Conservation (phyloP, 2,113 vertebrate species). For the Hippocampus abdominalis region DNA sequence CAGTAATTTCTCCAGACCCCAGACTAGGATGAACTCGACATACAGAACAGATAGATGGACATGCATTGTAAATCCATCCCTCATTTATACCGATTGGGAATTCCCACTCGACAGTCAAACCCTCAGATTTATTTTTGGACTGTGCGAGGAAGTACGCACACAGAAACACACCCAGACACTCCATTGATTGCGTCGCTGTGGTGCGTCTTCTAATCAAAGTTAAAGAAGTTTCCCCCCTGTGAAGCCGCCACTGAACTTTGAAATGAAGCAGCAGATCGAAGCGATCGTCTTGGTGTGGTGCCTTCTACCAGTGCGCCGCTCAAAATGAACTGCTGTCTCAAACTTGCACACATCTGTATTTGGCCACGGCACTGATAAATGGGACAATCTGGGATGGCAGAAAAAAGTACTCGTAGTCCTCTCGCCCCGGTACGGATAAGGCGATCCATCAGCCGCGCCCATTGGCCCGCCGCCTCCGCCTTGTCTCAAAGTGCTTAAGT, state of each 20-base stretch:
- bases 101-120: background rate
- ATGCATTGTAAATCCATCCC: background rate
- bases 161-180: background rate
- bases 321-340: constrained; percentile 60
- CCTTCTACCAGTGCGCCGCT: constrained; percentile 44
- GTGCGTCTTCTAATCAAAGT: constrained; percentile 22
- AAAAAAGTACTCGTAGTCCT: constrained; percentile 68
- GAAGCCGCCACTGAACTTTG: constrained; percentile 17
- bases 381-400: constrained; percentile 63
- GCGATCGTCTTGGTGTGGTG: constrained; percentile 48
- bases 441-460: constrained; percentile 62
- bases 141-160: background rate
- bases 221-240: constrained; percentile 16
- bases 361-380: constrained; percentile 71
- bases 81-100: background rate
- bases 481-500: constrained; percentile 61
- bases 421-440: constrained; percentile 53
- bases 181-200: constrained; percentile 7
- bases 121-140: background rate
- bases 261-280: constrained; percentile 45
- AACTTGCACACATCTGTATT: constrained; percentile 64
- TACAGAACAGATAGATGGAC: background rate
- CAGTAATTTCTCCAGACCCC: no score
- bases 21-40: background rate
- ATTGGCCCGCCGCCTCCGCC: constrained; percentile 42